Evolutionary conservation across 1,140 invertebrate genomes (phyloP).

Genomic region (Aphaenogaster ashmeadi): DNA sequence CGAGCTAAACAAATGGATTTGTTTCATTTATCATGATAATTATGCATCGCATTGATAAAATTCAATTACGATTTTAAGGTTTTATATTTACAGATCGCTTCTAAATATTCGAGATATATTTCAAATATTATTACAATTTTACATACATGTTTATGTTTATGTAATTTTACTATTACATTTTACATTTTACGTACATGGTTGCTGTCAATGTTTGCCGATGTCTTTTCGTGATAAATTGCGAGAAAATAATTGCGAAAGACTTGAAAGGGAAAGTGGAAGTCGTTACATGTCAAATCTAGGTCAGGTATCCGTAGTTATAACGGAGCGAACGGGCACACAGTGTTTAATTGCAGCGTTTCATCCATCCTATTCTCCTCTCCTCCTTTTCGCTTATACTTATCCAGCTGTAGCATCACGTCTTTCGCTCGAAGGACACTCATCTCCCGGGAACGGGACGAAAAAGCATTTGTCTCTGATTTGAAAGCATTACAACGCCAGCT

Average conservation of each 20-base stretch:
- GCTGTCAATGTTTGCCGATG: not conserved
- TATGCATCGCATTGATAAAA: not conserved
- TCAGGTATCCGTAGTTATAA: conserved; percentile 58
- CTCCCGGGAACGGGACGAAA: conserved; percentile 15
- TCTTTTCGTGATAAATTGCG: conserved; percentile 64
- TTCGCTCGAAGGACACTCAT: conserved; percentile 45
- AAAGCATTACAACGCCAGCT: conserved; percentile 56
- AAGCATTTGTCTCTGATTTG: conserved; percentile 61
- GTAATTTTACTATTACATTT: too few species aligned
- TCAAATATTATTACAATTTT: conserved; percentile 8
- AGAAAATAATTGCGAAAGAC: conserved; percentile 62
- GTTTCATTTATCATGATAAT: not conserved
- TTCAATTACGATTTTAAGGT: conserved; percentile 9
- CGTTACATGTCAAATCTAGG: conserved; percentile 63
- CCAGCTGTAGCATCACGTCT: conserved; percentile 29
- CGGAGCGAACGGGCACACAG: conserved; percentile 54
- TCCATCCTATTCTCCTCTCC: conserved; percentile 30
- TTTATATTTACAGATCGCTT: not conserved
- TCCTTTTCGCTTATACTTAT: conserved; percentile 2
- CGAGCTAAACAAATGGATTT: too few species aligned
- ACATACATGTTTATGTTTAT: too few species aligned
- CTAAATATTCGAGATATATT: not conserved
- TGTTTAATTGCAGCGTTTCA: conserved; percentile 73
- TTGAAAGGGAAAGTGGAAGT: conserved; percentile 65
- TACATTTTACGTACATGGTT: too few species aligned